phyloP scores from a whole-genome alignment of 1,140 invertebrate genomes.

The Oryzaephilus surinamensis region DNA sequence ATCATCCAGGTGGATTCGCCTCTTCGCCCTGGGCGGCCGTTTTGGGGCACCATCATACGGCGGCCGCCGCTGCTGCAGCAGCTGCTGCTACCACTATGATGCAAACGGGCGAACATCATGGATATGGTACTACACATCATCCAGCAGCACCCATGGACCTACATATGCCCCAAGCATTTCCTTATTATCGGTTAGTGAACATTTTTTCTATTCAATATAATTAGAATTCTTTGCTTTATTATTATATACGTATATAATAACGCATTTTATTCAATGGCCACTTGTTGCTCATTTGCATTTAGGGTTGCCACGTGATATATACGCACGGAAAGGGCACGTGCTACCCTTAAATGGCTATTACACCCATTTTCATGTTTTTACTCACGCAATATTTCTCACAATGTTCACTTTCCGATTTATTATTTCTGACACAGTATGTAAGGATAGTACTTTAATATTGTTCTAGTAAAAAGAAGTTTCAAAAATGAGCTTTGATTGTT shows the following conservation, averaged over 20 bases:
- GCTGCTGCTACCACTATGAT: constrained; percentile 53
- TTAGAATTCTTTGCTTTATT: too few species aligned
- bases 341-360: constrained; percentile 9
- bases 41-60: constrained; percentile 49
- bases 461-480: too few species aligned
- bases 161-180: constrained; percentile 76
- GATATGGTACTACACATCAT: constrained; percentile 38
- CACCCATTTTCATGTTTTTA: too few species aligned
- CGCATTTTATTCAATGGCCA: constrained; percentile 11
- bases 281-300: constrained; percentile 33
- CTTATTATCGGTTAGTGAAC: constrained; percentile 68
- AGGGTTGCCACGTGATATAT: constrained; percentile 28
- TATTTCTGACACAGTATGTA: too few species aligned
- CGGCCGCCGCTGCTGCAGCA: constrained; percentile 39
- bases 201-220: not conserved
- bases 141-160: constrained; percentile 72
- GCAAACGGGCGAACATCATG: constrained; percentile 40
- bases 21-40: constrained; percentile 57
- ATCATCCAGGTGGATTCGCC: constrained; percentile 56
- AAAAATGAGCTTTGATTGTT: too few species aligned
- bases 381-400: too few species aligned
- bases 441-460: too few species aligned
- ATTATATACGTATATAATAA: not conserved
- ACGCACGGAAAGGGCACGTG: constrained; percentile 26
- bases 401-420: too few species aligned